A percentile compares a stretch with the other conserved stretches of the same genome.
Evolutionary conservation across 1,140 invertebrate species (phyloP).

Genomic region (Hormaphis cornu): DNA sequence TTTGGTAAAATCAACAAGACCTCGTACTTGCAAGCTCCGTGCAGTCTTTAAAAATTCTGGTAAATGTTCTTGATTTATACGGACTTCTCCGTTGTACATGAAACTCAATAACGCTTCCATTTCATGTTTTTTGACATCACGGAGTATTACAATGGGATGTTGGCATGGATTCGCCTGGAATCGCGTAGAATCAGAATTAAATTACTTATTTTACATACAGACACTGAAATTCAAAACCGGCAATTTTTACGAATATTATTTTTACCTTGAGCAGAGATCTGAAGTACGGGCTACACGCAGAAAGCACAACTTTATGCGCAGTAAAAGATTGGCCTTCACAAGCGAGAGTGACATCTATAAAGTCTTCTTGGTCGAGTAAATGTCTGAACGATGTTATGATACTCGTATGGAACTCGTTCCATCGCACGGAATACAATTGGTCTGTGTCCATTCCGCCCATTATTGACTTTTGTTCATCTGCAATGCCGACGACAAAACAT

Average conservation of each 20-base stretch:
- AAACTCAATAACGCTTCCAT: conserved; percentile 84
- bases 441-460: conserved; percentile 54
- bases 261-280: conserved; percentile 68
- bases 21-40: conserved; percentile 80
- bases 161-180: conserved; percentile 78
- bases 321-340: conserved; percentile 80
- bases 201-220: neutral
- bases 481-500: neutral
- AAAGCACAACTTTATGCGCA: conserved; percentile 79
- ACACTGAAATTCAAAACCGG: neutral
- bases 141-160: conserved; percentile 84
- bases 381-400: conserved; percentile 79
- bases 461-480: conserved; percentile 21
- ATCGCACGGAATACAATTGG: conserved; percentile 84
- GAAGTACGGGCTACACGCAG: conserved; percentile 87
- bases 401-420: conserved; percentile 86
- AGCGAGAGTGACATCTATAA: conserved; percentile 84
- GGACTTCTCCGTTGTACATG: conserved; percentile 91
- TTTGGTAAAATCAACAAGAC: conserved; percentile 72
- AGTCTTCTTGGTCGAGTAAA: conserved; percentile 73
- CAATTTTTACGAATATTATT: neutral
- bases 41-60: conserved; percentile 80
- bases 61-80: conserved; percentile 81
- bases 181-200: neutral
- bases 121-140: conserved; percentile 77